phyloP scores from a whole-genome alignment of 2,888 invertebrate genomes.

The Cephonodes hylas region DNA sequence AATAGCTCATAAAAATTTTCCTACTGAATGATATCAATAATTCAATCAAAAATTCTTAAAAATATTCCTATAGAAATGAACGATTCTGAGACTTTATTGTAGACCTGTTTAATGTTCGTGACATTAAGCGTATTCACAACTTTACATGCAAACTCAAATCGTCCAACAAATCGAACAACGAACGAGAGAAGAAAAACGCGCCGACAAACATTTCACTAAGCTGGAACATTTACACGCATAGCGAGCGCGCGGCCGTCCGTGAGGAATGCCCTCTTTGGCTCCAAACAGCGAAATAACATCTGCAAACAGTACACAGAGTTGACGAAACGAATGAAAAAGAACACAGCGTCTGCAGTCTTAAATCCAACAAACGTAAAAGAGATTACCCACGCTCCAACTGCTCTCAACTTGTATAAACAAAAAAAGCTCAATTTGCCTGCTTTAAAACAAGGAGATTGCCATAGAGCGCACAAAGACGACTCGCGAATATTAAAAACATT shows the following conservation, averaged over 20 bases:
- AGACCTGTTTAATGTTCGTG: background rate
- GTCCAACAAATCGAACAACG: slow-evolving; percentile 44
- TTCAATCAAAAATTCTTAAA: background rate
- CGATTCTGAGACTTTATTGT: background rate
- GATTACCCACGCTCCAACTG: slow-evolving; percentile 78
- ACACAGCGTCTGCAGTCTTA: slow-evolving; percentile 54
- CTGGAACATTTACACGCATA: slow-evolving; percentile 74
- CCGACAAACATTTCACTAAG: slow-evolving; percentile 39
- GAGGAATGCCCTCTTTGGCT: slow-evolving; percentile 47
- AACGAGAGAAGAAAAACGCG: slow-evolving; percentile 42
- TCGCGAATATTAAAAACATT: slow-evolving; percentile 77
- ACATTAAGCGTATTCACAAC: background rate
- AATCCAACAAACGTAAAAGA: slow-evolving; percentile 77
- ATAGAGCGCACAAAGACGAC: slow-evolving; percentile 67
- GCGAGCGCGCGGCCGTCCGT: slow-evolving; percentile 59
- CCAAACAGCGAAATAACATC: slow-evolving; percentile 53
- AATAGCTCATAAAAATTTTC: too few relatives aligned
- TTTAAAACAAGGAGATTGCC: slow-evolving; percentile 73
- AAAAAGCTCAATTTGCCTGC: slow-evolving; percentile 68
- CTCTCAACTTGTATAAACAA: slow-evolving; percentile 77
- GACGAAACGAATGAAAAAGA: slow-evolving; percentile 72
- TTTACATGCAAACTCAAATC: slow-evolving; percentile 36
- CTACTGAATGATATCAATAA: too few relatives aligned
- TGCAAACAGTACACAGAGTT: slow-evolving; percentile 64
- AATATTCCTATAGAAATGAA: background rate